A percentile compares a stretch with the other conserved stretches of the same genome.
phyloP scores from a whole-genome alignment of 2,113 vertebrate species.

The Isurus oxyrinchus region DNA sequence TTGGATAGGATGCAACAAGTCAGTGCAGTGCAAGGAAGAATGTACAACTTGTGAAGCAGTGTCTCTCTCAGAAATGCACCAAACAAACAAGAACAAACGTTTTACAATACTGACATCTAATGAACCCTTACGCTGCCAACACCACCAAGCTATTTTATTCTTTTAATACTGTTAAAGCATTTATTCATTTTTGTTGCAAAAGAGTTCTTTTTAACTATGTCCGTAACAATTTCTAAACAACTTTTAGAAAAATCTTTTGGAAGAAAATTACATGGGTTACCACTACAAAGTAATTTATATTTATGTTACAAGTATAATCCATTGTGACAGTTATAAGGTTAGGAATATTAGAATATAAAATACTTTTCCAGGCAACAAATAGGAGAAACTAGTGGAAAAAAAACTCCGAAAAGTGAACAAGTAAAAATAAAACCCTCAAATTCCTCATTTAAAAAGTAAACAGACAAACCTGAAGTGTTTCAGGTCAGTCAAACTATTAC shows the following conservation, averaged over 20 bases:
- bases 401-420: not conserved
- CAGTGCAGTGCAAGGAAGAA: conserved; percentile 9
- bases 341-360: conserved; percentile 24
- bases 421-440: not conserved
- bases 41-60: not conserved
- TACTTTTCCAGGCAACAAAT: not conserved
- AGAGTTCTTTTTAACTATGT: not conserved
- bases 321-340: not conserved
- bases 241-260: not conserved
- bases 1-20: not conserved
- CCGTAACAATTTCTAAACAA: conserved; percentile 3
- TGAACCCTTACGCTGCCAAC: not conserved
- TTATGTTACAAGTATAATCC: not conserved
- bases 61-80: not conserved
- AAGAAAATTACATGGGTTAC: not conserved
- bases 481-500: not conserved
- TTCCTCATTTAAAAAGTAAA: conserved; percentile 14
- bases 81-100: not conserved
- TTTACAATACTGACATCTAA: not conserved
- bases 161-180: conserved; percentile 31
- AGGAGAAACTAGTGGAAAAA: not conserved
- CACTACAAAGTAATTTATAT: conserved; percentile 11
- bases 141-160: not conserved
- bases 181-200: not conserved
- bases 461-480: not conserved